Evolutionary conservation across 2,797 vertebrate species (phyloP).

Genomic region (Alauda arvensis): DNA sequence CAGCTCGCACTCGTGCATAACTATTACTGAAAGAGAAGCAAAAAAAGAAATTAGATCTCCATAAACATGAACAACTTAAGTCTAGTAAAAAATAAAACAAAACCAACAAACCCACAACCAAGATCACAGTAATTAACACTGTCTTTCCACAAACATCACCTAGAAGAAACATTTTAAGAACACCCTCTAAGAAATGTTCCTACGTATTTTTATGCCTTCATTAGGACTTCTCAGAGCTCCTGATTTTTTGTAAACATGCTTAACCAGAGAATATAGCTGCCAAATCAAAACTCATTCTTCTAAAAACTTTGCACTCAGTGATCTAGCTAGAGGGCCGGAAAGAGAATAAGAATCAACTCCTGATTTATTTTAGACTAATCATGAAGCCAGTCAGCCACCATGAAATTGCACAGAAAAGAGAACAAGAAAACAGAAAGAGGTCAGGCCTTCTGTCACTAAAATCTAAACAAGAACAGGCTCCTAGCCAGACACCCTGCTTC

Average conservation of each 20-base stretch:
- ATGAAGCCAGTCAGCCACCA: constrained; percentile 31
- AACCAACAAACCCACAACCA: not conserved
- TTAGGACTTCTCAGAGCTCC: not conserved
- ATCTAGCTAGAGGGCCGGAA: not conserved
- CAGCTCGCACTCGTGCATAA: constrained; percentile 99
- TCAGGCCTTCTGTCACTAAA: constrained; percentile 37
- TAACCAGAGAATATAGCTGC: not conserved
- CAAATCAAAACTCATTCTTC: not conserved
- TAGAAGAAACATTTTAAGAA: not conserved
- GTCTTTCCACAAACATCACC: not conserved
- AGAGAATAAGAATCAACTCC: not conserved
- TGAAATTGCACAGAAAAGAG: constrained; percentile 41
- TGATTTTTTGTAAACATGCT: not conserved
- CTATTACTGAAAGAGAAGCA: constrained; percentile 84
- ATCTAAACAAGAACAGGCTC: constrained; percentile 18
- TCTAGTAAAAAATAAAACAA: not conserved
- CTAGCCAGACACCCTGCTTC: not conserved
- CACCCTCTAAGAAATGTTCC: not conserved
- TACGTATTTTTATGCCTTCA: not conserved
- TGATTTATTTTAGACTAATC: constrained; percentile 40
- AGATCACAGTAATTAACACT: not conserved
- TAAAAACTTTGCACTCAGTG: not conserved
- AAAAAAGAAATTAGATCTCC: constrained; percentile 57
- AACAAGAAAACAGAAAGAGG: constrained; percentile 36
- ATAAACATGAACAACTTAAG: not conserved